Conservation (phyloP, 2,888 invertebrate species). For the Achlya flavicornis region DNA sequence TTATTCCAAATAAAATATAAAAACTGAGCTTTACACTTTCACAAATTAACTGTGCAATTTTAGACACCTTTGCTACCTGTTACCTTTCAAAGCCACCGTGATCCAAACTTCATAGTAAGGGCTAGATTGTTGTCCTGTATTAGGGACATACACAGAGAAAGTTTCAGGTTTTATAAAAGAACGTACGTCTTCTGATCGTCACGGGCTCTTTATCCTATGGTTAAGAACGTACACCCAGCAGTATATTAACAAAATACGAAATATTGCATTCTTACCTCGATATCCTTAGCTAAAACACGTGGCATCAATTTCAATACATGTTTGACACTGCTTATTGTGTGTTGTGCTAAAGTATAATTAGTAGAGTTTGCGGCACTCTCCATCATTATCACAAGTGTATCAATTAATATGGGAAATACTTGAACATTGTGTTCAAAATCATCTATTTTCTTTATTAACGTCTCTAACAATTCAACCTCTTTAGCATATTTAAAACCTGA, state of each 20-base stretch:
- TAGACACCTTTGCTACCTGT: too few relatives aligned
- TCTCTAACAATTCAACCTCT: constrained; percentile 39
- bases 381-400: constrained; percentile 42
- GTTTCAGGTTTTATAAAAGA: too few relatives aligned
- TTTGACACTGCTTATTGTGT: constrained; percentile 41
- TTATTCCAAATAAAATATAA: too few relatives aligned
- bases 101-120: too few relatives aligned
- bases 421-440: constrained; percentile 37
- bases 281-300: constrained; percentile 26
- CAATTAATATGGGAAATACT: constrained; percentile 43
- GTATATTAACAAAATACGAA: not conserved
- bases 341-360: constrained; percentile 34
- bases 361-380: constrained; percentile 28
- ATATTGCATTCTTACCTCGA: constrained; percentile 21
- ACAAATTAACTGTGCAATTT: too few relatives aligned
- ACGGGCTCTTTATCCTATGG: too few relatives aligned
- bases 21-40: too few relatives aligned
- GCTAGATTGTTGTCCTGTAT: too few relatives aligned
- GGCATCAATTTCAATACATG: constrained; percentile 44
- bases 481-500: constrained; percentile 34
- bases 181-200: too few relatives aligned
- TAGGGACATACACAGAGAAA: too few relatives aligned
- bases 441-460: constrained; percentile 34
- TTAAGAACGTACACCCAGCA: too few relatives aligned
- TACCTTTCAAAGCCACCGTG: too few relatives aligned